A percentile compares a stretch with the other conserved stretches of the same genome.
Conservation (phyloP, 2,113 vertebrate genomes). For the Arizona elegans region DNA sequence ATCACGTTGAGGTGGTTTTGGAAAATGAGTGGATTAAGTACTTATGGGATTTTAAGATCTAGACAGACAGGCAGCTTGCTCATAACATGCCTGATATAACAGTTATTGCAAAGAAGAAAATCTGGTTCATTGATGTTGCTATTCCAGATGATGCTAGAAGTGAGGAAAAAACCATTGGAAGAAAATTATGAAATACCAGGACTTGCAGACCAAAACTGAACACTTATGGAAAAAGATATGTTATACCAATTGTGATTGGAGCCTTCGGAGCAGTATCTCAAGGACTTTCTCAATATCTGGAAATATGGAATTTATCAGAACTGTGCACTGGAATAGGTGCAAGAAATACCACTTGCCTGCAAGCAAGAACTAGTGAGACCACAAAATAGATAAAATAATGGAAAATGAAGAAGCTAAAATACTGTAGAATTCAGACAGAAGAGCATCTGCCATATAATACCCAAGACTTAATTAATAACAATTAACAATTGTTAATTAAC, state of each 20-base stretch:
- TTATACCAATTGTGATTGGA: not conserved
- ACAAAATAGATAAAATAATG: not conserved
- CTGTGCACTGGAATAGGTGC: not conserved
- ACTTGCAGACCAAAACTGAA: not conserved
- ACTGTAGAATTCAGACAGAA: not conserved
- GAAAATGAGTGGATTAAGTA: not conserved
- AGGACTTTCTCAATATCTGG: not conserved
- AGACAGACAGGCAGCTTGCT: not conserved
- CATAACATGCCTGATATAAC: not conserved
- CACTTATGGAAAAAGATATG: not conserved
- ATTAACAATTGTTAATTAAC: too few relatives aligned
- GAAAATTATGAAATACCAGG: not conserved
- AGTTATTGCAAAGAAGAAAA: not conserved
- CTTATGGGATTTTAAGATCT: not conserved
- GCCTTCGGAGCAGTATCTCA: not conserved
- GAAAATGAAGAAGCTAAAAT: not conserved
- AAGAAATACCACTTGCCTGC: not conserved
- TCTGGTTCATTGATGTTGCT: not conserved
- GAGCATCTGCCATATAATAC: not conserved
- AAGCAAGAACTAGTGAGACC: too few relatives aligned
- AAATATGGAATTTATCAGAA: not conserved
- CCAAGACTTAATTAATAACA: not conserved
- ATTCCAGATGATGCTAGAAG: not conserved
- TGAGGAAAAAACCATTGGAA: too few relatives aligned
- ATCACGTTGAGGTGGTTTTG: not conserved